Evolutionary conservation across 1,140 invertebrate genomes (phyloP), one percentile per base, ranked within the genome.

Genomic region (Ceratosolen solmsi): DNA sequence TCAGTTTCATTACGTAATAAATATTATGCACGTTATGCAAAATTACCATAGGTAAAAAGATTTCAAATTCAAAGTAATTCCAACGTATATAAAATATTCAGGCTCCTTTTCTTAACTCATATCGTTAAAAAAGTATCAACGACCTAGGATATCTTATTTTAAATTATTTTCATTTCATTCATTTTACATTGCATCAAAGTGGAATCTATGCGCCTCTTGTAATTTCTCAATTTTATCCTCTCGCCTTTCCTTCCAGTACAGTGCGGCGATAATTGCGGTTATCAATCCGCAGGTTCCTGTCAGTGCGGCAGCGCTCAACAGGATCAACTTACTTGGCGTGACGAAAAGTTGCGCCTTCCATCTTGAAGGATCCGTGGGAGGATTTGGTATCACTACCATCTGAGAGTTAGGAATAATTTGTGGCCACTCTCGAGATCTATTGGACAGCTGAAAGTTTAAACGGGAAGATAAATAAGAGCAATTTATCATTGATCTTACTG

Each of bases 381-480:
- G 97, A 88, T 95, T 94, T 7, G 98, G 98, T 82, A 99, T 97
- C 1, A 99, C 95, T 27, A 99, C 96, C 89, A 99, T 96, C 91
- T 99, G 98, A 1, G 98, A 99, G 89, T 99, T 99, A 49, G 97
- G 98, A 88, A 99, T 99, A 51, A 99, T 96, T 90, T 98, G 97
- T 0, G 95, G 95, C 95, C 97, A 99, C 71, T 94, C 94, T 84
- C 94, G 94, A 0, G 90, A 94, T 63, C 88, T 88, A 2, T 87
- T 87, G 30, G 86, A 87, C 0, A 92, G 86, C 91, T 92, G 54
- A 51, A 83, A 85, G 72, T 79, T 79, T 15, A 82, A 83, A 68
- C 3, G 1, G 65, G 5, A 75, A 74, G 25, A 83, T 78, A 41
- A 54, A 75, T 63, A 60, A 58, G 13, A 54, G 17, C 13, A 36